phyloP scores from a whole-genome alignment of 2,113 vertebrate genomes.

The zebrafish (Danio rerio) region DNA sequence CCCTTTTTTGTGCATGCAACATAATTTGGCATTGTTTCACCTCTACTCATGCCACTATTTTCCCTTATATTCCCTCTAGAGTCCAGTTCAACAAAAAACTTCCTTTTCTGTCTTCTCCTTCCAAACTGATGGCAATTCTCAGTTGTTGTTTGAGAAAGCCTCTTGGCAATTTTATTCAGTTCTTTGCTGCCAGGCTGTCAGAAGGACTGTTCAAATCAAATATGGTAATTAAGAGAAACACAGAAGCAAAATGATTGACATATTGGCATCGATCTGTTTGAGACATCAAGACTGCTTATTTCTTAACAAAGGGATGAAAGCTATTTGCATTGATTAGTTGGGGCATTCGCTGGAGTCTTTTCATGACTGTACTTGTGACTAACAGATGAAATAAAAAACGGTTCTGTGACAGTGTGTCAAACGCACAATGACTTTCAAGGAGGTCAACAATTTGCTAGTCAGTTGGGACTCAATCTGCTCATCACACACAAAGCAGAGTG shows the following conservation, averaged over 20 bases:
- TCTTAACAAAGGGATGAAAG: conserved; percentile 28
- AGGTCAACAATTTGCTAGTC: not conserved
- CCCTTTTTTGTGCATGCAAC: not conserved
- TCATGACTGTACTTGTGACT: not conserved
- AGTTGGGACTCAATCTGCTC: not conserved
- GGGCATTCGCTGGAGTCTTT: conserved; percentile 15
- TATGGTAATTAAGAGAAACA: conserved; percentile 23
- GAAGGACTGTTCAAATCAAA: conserved; percentile 7
- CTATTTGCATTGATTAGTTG: conserved; percentile 18
- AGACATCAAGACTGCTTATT: conserved; percentile 34
- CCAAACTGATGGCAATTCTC: not conserved
- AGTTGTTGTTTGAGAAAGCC: not conserved
- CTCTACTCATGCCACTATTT: not conserved
- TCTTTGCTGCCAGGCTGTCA: conserved; percentile 12
- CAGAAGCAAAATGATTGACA: conserved; percentile 10
- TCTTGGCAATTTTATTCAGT: conserved; percentile 7
- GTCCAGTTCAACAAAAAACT: not conserved
- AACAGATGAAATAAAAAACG: not conserved
- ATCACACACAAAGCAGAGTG: not conserved
- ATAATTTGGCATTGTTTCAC: not conserved
- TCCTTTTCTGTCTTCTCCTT: not conserved
- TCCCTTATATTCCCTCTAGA: not conserved
- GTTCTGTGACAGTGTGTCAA: conserved; percentile 21
- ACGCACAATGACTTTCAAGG: not conserved
- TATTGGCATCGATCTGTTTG: conserved; percentile 19